A percentile compares a stretch with the other conserved stretches of the same genome.
Evolutionary conservation across 1,140 invertebrate genomes (phyloP).

Genomic region (Trypoxylus dichotomus): DNA sequence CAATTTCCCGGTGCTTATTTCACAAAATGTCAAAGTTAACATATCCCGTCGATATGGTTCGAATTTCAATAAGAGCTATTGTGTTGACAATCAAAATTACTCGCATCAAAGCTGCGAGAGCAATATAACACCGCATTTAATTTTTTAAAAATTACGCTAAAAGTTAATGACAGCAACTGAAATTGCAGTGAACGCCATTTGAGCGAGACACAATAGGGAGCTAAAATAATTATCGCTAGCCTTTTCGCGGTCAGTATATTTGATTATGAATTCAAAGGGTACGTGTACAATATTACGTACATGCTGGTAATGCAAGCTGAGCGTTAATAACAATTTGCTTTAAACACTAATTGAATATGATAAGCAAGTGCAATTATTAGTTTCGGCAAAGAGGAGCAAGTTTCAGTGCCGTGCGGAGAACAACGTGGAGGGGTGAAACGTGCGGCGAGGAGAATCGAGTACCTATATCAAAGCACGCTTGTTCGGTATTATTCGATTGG

Average conservation of each 20-base stretch:
- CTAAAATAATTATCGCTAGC: not conserved
- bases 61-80: slow-evolving; percentile 12
- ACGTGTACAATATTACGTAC: not conserved
- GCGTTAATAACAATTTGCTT: too few relatives aligned
- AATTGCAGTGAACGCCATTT: not conserved
- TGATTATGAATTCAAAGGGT: not conserved
- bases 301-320: too few relatives aligned
- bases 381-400: too few relatives aligned
- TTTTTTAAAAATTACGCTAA: not conserved
- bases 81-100: slow-evolving; percentile 1
- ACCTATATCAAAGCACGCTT: too few relatives aligned
- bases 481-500: too few relatives aligned
- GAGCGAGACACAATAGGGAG: not conserved
- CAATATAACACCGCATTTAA: not conserved
- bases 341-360: too few relatives aligned
- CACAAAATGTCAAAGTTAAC: slow-evolving; percentile 13
- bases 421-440: too few relatives aligned
- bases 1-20: slow-evolving; percentile 17
- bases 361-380: too few relatives aligned
- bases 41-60: not conserved
- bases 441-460: too few relatives aligned
- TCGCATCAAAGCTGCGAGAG: not conserved
- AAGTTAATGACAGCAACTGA: not conserved
- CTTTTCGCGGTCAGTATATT: not conserved
- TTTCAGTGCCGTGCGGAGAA: too few relatives aligned